A percentile compares a stretch with the other conserved stretches of the same genome.
Conservation (phyloP, 1,140 invertebrate genomes). For the Meloidogyne floridensis region DNA sequence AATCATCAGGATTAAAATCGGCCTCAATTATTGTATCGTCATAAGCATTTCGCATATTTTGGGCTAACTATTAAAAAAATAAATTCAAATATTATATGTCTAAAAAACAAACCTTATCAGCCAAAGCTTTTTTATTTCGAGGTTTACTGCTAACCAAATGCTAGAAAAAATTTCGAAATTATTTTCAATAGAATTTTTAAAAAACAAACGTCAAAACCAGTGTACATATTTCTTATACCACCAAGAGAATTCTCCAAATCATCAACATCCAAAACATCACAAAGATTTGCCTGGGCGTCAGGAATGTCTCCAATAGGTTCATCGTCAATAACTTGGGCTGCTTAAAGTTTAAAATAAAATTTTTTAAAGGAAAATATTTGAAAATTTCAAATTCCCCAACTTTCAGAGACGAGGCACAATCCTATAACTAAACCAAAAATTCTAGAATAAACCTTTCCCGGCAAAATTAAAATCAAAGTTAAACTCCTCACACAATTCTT, state of each 20-base stretch:
- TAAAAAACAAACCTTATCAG: background rate
- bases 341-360: background rate
- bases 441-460: background rate
- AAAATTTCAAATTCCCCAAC: background rate
- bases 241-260: slow-evolving; percentile 34
- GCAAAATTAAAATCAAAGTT: background rate
- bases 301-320: slow-evolving; percentile 12
- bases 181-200: background rate
- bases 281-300: slow-evolving; percentile 2
- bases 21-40: slow-evolving; percentile 25
- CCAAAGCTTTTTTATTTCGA: background rate
- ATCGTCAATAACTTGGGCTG: slow-evolving; percentile 11
- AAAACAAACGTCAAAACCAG: slow-evolving; percentile 21
- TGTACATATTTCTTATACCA: slow-evolving; percentile 25
- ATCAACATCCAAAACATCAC: slow-evolving; percentile 22
- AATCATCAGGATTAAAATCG: slow-evolving; percentile 34
- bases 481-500: slow-evolving; percentile 6
- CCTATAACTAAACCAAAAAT: background rate
- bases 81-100: background rate
- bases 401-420: too few species aligned
- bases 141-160: slow-evolving; percentile 17
- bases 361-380: background rate
- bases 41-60: slow-evolving; percentile 26
- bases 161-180: background rate
- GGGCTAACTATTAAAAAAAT: background rate